Evolutionary conservation across 2,797 vertebrate species (phyloP).

Genomic region (Lycodopsis pacificus): DNA sequence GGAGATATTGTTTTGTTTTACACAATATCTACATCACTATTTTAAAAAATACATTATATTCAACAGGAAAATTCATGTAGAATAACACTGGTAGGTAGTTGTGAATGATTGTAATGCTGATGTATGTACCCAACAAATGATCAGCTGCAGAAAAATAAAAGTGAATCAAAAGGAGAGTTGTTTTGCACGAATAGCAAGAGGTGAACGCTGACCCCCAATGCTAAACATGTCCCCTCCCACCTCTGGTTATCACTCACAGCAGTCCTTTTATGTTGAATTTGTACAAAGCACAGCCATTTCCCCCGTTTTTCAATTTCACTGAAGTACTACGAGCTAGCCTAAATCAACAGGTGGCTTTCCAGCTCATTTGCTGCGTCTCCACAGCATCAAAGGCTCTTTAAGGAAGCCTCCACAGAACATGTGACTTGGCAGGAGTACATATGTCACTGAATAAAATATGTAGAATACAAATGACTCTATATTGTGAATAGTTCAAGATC

Average conservation of each 20-base stretch:
- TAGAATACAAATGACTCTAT: background rate
- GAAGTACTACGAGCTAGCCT: background rate
- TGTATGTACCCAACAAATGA: background rate
- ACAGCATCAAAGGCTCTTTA: background rate
- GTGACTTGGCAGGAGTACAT: background rate
- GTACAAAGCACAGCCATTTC: background rate
- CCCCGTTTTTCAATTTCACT: background rate
- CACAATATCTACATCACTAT: constrained; percentile 11
- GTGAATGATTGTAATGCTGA: background rate
- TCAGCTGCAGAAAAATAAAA: background rate
- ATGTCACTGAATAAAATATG: background rate
- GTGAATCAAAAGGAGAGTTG: constrained; percentile 19
- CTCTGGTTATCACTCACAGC: background rate
- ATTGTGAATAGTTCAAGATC: background rate
- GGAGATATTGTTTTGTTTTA: constrained; percentile 50
- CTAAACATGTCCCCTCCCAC: constrained; percentile 7
- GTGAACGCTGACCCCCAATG: constrained; percentile 14
- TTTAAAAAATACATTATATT: background rate
- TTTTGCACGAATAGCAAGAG: constrained; percentile 30
- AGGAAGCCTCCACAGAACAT: background rate
- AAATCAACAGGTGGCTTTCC: background rate
- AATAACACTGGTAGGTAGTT: background rate
- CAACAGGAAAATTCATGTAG: background rate
- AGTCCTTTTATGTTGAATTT: constrained; percentile 23
- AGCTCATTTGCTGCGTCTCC: background rate